Evolutionary conservation across 2,797 vertebrate genomes (phyloP), one percentile per base, ranked within the genome.

Genomic region (Hephaestus fuliginosus): DNA sequence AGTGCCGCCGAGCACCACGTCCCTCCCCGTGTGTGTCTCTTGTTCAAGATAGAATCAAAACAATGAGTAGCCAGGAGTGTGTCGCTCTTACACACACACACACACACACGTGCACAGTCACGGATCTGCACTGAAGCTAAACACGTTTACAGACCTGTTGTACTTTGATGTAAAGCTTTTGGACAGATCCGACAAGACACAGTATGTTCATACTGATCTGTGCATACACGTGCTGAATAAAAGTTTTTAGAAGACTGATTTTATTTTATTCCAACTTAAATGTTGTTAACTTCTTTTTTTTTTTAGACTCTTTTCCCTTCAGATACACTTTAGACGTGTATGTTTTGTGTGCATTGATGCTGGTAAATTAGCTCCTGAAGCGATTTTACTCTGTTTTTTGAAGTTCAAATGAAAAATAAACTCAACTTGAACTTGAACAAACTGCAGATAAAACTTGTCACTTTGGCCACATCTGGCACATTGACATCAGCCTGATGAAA

Each of bases 1-100:
- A 93, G 73, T 70, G 81, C 36, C 0, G 41, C 80, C 5, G 63
- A 44, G 66, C 85, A 3, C 76, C 13, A 2, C 57, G 76, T 85
- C 70, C 70, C 88, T 74, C 66, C 76, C 72, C 8, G 25, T 25
- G 2, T 64, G 9, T 75, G 70, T 81, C 68, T 79, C 64, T 55
- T 70, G 20, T 74, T 83, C 43, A 33, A 72, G 73, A 74, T 65
- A 58, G 68, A 69, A 74, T 71, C 81, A 81, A 65, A 90, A 91
- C 86, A 88, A 28, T 74, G 78, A 79, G 57, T 56, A 62, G 15
- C 30, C 70, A 68, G 33, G 72, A 80, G 77, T 44, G 70, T 82
- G 63, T 81, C 56, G 83, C 8, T 39, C 20, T 41, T 58, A 76
- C 71, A 78, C 74, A 60, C 20, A 20, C 49, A 60, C 20, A 20